Evolutionary conservation across 2,797 vertebrate species (phyloP).

Genomic region (Chloroceryle amazona): DNA sequence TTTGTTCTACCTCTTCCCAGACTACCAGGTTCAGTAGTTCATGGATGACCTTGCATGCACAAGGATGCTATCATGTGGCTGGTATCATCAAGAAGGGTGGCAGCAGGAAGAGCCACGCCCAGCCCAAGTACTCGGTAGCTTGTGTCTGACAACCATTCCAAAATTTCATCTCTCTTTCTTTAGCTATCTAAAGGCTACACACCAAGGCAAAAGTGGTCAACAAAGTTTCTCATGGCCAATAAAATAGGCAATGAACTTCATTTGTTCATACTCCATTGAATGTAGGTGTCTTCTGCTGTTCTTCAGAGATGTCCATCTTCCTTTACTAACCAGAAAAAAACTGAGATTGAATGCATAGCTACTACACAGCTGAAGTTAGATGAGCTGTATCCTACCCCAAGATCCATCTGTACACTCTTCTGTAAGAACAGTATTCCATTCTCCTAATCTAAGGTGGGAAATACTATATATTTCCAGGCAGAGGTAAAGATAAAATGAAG

Average conservation of each 20-base stretch:
- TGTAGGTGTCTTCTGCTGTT: background rate
- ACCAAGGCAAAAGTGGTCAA: background rate
- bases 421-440: background rate
- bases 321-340: background rate
- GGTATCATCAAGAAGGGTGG: background rate
- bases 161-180: background rate
- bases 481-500: background rate
- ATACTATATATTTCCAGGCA: background rate
- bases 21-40: background rate
- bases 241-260: background rate
- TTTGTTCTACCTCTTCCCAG: background rate
- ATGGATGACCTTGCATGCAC: fast-evolving
- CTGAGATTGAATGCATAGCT: background rate
- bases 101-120: background rate
- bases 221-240: background rate
- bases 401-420: background rate
- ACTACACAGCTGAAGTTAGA: background rate
- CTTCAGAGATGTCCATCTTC: background rate
- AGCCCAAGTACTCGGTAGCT: background rate
- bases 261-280: background rate
- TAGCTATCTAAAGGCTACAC: background rate
- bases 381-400: background rate
- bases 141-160: background rate
- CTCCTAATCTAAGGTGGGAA: background rate
- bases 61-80: background rate